These are phyloP conservation scores for Phymanthus crucifer DNA, from an alignment of 92 coral and sea anemone species.

Conservation along the genomic window DNA sequence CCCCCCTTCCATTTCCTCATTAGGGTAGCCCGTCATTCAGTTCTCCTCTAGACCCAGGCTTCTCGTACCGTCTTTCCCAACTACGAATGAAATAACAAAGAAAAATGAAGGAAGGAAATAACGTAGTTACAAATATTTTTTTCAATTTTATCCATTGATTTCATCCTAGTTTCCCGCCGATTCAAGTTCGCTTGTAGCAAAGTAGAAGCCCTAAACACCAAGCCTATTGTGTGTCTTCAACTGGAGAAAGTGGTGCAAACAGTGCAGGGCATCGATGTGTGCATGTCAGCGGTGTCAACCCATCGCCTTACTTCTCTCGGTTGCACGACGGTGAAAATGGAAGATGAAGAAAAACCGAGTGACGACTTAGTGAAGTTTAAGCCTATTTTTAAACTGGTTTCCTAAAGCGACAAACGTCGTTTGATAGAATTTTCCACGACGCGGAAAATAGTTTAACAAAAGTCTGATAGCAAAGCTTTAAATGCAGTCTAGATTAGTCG, in stretches of 20 bases:
- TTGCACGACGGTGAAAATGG: background rate
- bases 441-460: too few species aligned
- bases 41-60: background rate
- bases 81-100: too few species aligned
- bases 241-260: slow-evolving; percentile 9
- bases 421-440: too few species aligned
- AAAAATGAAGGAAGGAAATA: too few species aligned
- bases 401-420: too few species aligned
- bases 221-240: slow-evolving; percentile 5
- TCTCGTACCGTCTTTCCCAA: background rate
- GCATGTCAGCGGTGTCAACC: background rate
- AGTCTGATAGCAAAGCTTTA: too few species aligned
- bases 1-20: too few species aligned
- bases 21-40: background rate
- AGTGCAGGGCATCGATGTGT: background rate
- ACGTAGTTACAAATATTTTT: background rate
- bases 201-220: background rate
- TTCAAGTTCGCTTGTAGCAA: slow-evolving; percentile 19
- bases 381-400: background rate
- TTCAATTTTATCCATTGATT: background rate
- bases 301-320: background rate
- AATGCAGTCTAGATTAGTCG: too few species aligned
- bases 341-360: background rate
- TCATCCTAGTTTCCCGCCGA: slow-evolving; percentile 14
- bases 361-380: background rate